Percentiles rank a stretch among this genome's conserved stretches.
These are phyloP conservation scores for Tenthredo scrophulariae DNA, from an alignment of 2,888 invertebrate genomes.

Conservation along the genomic window DNA sequence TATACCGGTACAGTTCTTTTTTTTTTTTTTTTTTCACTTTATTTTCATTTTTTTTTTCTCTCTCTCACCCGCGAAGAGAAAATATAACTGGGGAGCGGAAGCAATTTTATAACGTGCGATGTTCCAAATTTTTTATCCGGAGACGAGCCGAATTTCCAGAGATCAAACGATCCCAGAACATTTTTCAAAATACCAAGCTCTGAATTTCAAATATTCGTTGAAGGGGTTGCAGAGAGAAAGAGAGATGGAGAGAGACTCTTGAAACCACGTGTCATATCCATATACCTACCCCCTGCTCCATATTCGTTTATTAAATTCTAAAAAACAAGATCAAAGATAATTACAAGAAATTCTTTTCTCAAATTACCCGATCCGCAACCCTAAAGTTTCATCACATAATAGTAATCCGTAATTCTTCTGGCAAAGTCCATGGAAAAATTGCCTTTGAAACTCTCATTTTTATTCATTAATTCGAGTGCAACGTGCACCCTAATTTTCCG, in stretches of 20 bases:
- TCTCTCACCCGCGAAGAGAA: neutral
- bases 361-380: neutral
- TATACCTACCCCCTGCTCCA: neutral
- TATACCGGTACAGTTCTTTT: neutral
- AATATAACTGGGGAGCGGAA: conserved; percentile 4
- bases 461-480: neutral
- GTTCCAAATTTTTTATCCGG: neutral
- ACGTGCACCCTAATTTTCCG: conserved; percentile 10
- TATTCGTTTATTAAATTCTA: conserved; percentile 23
- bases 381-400: neutral
- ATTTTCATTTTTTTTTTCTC: neutral
- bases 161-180: conserved; percentile 22
- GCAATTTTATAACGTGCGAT: conserved; percentile 29
- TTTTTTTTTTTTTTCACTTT: neutral
- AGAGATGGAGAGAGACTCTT: neutral
- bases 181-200: conserved; percentile 17
- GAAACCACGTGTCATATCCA: neutral
- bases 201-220: conserved; percentile 28
- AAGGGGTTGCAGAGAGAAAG: conserved; percentile 19
- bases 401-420: neutral
- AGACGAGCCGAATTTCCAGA: neutral
- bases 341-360: neutral
- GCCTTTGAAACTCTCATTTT: neutral
- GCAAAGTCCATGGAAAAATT: neutral
- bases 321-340: conserved; percentile 3